Evolutionary conservation across 1,140 invertebrate species (phyloP).

Genomic region (Pseudobourletiella spinata): DNA sequence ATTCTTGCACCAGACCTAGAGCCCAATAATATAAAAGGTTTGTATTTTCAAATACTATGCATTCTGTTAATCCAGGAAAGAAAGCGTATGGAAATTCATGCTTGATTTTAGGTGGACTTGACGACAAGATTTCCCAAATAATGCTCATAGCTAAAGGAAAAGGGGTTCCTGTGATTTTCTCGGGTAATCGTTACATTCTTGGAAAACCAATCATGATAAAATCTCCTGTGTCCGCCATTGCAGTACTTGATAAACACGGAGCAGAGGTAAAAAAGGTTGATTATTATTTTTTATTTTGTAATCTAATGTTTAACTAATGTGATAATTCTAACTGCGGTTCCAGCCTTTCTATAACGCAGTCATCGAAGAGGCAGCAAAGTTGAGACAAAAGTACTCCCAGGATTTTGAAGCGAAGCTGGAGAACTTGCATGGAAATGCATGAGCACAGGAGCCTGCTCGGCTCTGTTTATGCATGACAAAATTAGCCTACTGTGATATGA

Average conservation of each 20-base stretch:
- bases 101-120: conserved; percentile 27
- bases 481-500: no score
- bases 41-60: background rate
- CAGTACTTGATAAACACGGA: conserved; percentile 25
- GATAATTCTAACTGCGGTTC: background rate
- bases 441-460: no score
- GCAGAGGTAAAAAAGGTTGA: conserved; percentile 27
- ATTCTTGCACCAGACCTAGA: conserved; percentile 51
- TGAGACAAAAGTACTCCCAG: conserved; percentile 20
- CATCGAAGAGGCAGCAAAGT: conserved; percentile 11
- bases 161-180: conserved; percentile 25
- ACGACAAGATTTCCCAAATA: conserved; percentile 25
- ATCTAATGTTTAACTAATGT: background rate
- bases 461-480: no score
- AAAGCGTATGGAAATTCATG: background rate
- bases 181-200: conserved; percentile 28
- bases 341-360: conserved; percentile 4
- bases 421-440: no score
- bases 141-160: conserved; percentile 15
- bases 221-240: conserved; percentile 25
- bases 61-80: background rate
- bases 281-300: background rate
- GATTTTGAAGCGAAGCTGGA: no score
- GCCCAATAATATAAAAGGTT: conserved; percentile 18
- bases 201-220: conserved; percentile 27